Base-by-base conservation (phyloP, 2,113 vertebrate species). In the Marmota flaviventris region DNA sequence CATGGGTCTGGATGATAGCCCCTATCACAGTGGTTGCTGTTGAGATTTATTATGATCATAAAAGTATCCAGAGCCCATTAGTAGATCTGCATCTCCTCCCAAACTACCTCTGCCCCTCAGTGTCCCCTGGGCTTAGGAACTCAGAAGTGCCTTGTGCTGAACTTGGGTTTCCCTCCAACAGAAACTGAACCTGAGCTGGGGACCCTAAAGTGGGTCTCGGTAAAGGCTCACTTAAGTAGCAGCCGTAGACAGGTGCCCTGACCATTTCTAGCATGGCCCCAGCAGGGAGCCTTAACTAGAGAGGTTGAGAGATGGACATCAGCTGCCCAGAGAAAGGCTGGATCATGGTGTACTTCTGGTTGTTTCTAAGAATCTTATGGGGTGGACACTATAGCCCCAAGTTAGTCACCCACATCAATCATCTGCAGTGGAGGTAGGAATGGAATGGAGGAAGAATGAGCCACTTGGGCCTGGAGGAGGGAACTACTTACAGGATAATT, bases 401-500 rank as follows among this genome's bases (percentile, higher is more conserved):
- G 69, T 4, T 0, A 0, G 18, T 56, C n/a, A 27, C 61, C 11
- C 29, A 34, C 8, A 20, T 24, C 25, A 1, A 24, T 32, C 39
- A 9, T 78, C 34, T 58, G 8, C 27, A 4, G 3, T 45, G 13
- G 16, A 75, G 69, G 37, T 29, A 9, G 81, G 89, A 24, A 1
- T 34, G 32, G 48, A 48, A 8, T 1, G 0, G 18, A 51, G 56
- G 37, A 18, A 0, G 5, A n/a, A n/a, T 2, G n/a, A 65, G 34
- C 61, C 7, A 3, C 34, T 70, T 63, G 39, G 39, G 39, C 39
- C 39, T 27, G 14, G 25, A 20, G 11, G 42, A 12, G 24, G 65
- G 14, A n/a, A 4, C 53, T 25, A 2, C 37, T 24, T 5, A 0
- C 2, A 1, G 67, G 48, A 27, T 34, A 17, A 5, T 20, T 29